A percentile compares a stretch with the other conserved stretches of the same genome.
These are phyloP conservation scores for Callospermophilus lateralis DNA, from an alignment of 2,113 vertebrate genomes.

Conservation along the genomic window DNA sequence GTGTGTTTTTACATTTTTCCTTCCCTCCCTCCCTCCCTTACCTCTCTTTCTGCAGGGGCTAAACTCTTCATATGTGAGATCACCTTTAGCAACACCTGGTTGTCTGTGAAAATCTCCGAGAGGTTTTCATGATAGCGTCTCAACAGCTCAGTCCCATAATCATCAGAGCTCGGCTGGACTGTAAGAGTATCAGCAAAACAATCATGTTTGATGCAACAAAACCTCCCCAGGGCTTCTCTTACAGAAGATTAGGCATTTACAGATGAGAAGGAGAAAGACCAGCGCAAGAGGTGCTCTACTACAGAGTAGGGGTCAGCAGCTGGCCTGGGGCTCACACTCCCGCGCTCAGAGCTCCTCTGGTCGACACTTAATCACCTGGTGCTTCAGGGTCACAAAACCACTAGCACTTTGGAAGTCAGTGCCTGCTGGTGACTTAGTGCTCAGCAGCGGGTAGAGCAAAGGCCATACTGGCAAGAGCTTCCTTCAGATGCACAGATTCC, in stretches of 20 bases:
- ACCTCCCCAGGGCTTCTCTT: not conserved
- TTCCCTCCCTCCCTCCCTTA: slow-evolving; percentile 55
- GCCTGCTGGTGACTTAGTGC: not conserved
- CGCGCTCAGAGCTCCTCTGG: not conserved
- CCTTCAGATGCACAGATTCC: slow-evolving; percentile 6
- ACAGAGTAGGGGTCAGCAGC: not conserved
- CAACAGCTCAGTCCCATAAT: slow-evolving; percentile 85
- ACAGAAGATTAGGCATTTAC: not conserved
- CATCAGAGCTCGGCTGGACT: slow-evolving; percentile 78
- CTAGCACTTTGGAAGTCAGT: not conserved
- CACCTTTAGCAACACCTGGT: slow-evolving; percentile 74
- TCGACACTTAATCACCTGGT: not conserved
- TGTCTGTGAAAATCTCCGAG: slow-evolving; percentile 82
- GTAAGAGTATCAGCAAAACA: slow-evolving; percentile 65
- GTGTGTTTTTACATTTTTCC: not conserved
- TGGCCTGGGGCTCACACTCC: not conserved
- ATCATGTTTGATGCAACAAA: not conserved
- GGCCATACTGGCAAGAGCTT: not conserved
- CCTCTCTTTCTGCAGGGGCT: slow-evolving; percentile 85
- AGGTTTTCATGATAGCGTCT: slow-evolving; percentile 83
- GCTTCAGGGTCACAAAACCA: slow-evolving; percentile 34
- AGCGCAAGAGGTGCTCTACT: not conserved
- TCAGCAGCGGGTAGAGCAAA: slow-evolving; percentile 36
- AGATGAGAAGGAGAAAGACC: not conserved
- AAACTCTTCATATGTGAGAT: slow-evolving; percentile 82